These are phyloP conservation scores for Percopsis omiscomaycus DNA, from an alignment of 2,797 vertebrate species.

Conservation along the genomic window DNA sequence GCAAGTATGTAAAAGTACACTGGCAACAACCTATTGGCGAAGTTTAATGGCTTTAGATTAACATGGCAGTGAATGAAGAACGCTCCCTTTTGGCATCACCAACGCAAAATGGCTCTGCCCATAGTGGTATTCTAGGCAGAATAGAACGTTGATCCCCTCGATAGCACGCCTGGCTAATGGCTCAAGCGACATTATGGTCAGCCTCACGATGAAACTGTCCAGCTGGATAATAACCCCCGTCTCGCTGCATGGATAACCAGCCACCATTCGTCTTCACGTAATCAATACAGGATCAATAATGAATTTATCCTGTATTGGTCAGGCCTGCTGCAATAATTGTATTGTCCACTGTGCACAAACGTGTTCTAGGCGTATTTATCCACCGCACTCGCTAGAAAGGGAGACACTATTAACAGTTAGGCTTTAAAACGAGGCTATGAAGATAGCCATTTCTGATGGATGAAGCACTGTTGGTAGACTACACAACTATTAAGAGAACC, in stretches of 20 bases:
- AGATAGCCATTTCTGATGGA: no score
- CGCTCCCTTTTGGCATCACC: no score
- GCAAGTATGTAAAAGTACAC: no score
- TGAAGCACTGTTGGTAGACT: conserved; percentile 10
- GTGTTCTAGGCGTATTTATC: conserved; percentile 32
- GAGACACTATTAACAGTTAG: neutral
- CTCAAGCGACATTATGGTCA: no score
- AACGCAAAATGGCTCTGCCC: no score
- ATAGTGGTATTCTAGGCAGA: no score
- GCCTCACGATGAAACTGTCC: conserved; percentile 19
- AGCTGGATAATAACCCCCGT: conserved; percentile 4
- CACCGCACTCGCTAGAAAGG: conserved; percentile 5
- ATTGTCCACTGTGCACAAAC: conserved; percentile 23
- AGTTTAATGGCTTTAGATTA: no score
- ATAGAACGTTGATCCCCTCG: no score
- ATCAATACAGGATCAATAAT: conserved; percentile 61
- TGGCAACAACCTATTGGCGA: no score
- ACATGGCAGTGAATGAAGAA: no score
- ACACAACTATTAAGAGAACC: conserved; percentile 6
- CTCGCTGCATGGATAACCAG: conserved; percentile 40
- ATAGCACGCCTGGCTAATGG: no score
- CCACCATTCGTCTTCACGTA: conserved; percentile 45
- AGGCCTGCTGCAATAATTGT: conserved; percentile 24
- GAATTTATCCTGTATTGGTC: conserved; percentile 58
- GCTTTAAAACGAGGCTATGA: no score